Conservation (phyloP, 1,140 invertebrate genomes). For the Caenorhabditis elegans region WBcel235 BX284602.5:10362501-10363000, state of each 20-base stretch:
- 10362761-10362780: not conserved
- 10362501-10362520: not conserved
- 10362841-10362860: not conserved
- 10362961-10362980: too few species aligned
- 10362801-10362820: not conserved
- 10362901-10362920: too few species aligned
- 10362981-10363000: too few species aligned
- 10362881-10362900: slow-evolving; percentile 17
- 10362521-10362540: not conserved
- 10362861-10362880: not conserved
- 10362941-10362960: too few species aligned
- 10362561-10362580: not conserved
- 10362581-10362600: not conserved
- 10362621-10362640: not conserved
- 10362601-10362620: not conserved
- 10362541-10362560: not conserved
- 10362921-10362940: too few species aligned
- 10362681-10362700: not conserved
- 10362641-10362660: slow-evolving; percentile 5
- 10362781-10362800: not conserved
- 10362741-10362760: not conserved
- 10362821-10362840: not conserved
- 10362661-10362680: not conserved
- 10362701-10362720: not conserved
- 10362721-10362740: slow-evolving; percentile 3